Percentiles rank a stretch among this genome's conserved stretches.
phyloP scores from a whole-genome alignment of 2,797 vertebrate genomes.

The Callimico goeldii region DNA sequence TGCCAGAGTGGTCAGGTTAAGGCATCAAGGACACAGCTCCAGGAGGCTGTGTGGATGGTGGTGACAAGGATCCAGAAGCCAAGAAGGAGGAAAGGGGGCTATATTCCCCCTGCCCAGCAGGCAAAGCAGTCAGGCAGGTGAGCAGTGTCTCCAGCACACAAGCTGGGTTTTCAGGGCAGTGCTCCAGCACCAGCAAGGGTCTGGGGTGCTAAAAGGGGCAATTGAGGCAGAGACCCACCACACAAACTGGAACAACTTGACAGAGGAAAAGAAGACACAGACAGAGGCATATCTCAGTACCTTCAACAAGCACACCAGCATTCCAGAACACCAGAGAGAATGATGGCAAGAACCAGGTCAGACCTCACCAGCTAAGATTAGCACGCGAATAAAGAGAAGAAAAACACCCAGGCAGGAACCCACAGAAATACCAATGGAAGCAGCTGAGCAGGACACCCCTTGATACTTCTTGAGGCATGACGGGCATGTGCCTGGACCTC shows the following conservation, averaged over 20 bases:
- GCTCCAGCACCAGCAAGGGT: not conserved
- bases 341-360: not conserved
- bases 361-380: not conserved
- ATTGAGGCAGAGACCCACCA: not conserved
- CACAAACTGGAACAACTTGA: not conserved
- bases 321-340: not conserved
- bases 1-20: not conserved
- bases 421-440: not conserved
- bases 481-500: not conserved
- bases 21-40: not conserved
- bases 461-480: not conserved
- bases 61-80: not conserved
- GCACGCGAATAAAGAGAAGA: not conserved
- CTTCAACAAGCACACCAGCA: too few relatives aligned
- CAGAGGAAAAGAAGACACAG: not conserved
- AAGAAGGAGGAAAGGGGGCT: not conserved
- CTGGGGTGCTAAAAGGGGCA: not conserved
- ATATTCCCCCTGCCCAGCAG: not conserved
- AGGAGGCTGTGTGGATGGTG: too few relatives aligned
- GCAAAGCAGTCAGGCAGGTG: not conserved
- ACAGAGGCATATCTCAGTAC: rapidly evolving
- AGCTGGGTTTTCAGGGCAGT: not conserved
- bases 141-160: rapidly evolving
- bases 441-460: not conserved
- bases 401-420: not conserved